These are phyloP conservation scores for Megaceryle maxima DNA, from an alignment of 2,113 vertebrate species.

Conservation along the genomic window DNA sequence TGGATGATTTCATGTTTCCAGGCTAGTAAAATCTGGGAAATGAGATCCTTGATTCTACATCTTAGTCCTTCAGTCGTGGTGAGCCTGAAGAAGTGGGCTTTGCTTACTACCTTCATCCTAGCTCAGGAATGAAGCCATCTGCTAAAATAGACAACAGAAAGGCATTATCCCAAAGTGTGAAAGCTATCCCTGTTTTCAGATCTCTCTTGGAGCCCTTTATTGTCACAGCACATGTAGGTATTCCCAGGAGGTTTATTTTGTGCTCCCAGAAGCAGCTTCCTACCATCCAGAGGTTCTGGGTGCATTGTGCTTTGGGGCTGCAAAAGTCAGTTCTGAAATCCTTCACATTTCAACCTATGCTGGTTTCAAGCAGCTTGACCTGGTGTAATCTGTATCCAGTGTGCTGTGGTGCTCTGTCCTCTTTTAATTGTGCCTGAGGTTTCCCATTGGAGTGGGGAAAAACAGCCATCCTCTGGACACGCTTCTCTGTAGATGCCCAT, in stretches of 20 bases:
- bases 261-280: not conserved
- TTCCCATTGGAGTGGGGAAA: not conserved
- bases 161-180: not conserved
- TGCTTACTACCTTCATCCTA: not conserved
- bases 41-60: not conserved
- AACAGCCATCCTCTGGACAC: not conserved
- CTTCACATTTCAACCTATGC: not conserved
- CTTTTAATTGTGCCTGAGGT: not conserved
- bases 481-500: not conserved
- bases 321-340: not conserved
- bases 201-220: not conserved
- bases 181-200: not conserved
- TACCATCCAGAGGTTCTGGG: not conserved
- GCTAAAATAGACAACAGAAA: not conserved
- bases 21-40: not conserved
- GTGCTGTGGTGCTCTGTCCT: not conserved
- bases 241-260: not conserved
- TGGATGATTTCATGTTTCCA: not conserved
- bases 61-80: not conserved
- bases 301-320: not conserved
- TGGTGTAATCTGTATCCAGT: not conserved
- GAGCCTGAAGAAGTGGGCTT: not conserved
- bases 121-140: not conserved
- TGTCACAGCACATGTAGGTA: rapidly evolving
- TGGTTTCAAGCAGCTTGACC: not conserved